Evolutionary conservation across 2,113 vertebrate species (phyloP), one percentile per base, ranked within the genome.

Genomic region (Mugil cephalus): DNA sequence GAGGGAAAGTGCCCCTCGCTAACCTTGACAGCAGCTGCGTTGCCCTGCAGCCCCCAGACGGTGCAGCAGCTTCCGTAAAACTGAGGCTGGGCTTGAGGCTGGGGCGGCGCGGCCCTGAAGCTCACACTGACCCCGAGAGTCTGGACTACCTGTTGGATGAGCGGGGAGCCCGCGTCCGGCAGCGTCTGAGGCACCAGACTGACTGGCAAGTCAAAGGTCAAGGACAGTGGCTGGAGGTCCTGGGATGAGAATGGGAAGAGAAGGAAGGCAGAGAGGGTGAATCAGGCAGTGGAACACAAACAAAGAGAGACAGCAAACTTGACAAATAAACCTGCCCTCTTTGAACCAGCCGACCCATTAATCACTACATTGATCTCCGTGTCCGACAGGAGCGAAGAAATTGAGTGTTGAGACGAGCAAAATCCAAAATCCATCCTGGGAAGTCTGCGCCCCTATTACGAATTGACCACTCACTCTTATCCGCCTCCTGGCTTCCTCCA

Each of bases 131-230:
- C 91, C 43, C 93, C 93, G 1, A 95, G 76, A 8, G 91, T 81
- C 85, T 94, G 94, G 34, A 86, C 90, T 7, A 95, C 87, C 77
- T 95, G 93, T 82, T 94, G 93, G 74, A 95, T 89, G 58, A 94
- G 85, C 0, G 94, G 94, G 0, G 94, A 94, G 17, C 85, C 76
- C 0, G 86, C 84, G n/a, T 95, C 94, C 8, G 91, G 93, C 30
- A 92, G 62, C 34, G 85, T 66, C 80, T 93, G 93, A 9, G 93
- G 87, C 10, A 87, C 89, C 62, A 94, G 72, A 54, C 83, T 90
- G 55, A 92, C 84, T 0, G 93, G 94, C 9, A 95, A 91, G 83
- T 95, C 94, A 86, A 95, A 95, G 53, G 90, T 93, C 86, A 95
- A 66, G 19, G 89, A 93, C 67, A 95, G 74, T 0, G 93, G 94